Evolutionary conservation across 2,888 invertebrate genomes (phyloP).

Genomic region (Chaetoderma sp.): DNA sequence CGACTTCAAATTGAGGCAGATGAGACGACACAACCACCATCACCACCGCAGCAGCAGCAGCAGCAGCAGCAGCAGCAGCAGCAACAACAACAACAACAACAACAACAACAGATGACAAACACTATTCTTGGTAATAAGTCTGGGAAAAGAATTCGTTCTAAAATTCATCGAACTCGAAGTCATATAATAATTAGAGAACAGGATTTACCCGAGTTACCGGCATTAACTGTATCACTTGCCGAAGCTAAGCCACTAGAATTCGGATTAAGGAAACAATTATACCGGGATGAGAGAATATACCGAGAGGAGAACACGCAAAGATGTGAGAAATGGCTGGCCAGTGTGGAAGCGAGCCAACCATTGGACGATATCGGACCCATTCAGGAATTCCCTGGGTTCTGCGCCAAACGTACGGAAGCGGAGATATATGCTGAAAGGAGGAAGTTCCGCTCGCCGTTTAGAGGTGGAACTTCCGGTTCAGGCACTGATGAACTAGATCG

Average conservation of each 20-base stretch:
- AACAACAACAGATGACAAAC: conserved; percentile 6
- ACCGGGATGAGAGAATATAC: conserved; percentile 46
- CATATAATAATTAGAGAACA: conserved; percentile 53
- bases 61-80: conserved; percentile 16
- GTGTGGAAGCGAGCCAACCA: conserved; percentile 56
- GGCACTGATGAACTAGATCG: conserved; percentile 33
- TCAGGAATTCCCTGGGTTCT: conserved; percentile 23
- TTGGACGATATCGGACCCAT: conserved; percentile 51
- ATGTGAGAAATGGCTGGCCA: conserved; percentile 60
- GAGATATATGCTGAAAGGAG: conserved; percentile 41
- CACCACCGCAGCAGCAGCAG: no score
- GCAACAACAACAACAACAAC: neutral
- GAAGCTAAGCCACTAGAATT: conserved; percentile 54
- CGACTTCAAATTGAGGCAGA: no score
- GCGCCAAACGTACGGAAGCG: no score
- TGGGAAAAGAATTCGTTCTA: conserved; percentile 48
- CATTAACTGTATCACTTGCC: conserved; percentile 50
- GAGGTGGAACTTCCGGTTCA: conserved; percentile 37
- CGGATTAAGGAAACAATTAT: conserved; percentile 39
- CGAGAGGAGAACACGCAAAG: conserved; percentile 57
- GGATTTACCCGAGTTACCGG: conserved; percentile 55
- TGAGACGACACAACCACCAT: no score
- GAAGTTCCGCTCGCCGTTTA: conserved; percentile 32
- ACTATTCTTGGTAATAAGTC: conserved; percentile 11
- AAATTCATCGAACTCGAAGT: conserved; percentile 60